Percentiles rank a stretch among this genome's conserved stretches.
These are phyloP conservation scores for Oreochromis mossambicus DNA, from an alignment of 2,797 vertebrate genomes.

Conservation along the genomic window DNA sequence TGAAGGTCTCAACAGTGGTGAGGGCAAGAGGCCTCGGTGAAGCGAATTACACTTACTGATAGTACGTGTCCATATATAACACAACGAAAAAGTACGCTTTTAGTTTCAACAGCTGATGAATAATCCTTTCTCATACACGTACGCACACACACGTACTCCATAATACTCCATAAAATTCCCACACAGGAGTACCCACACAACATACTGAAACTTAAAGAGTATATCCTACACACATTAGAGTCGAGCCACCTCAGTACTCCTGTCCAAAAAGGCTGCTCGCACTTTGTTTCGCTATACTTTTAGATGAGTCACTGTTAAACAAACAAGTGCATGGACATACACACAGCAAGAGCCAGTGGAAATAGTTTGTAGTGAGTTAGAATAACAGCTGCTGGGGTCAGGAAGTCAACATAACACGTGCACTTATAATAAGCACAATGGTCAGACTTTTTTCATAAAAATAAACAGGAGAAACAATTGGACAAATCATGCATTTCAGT, in stretches of 20 bases:
- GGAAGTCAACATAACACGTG: background rate
- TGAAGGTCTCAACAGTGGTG: background rate
- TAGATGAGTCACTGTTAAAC: conserved; percentile 29
- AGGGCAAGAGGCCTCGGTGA: conserved; percentile 6
- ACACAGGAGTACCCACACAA: conserved; percentile 33
- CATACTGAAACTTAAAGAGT: conserved; percentile 17
- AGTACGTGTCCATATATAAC: background rate
- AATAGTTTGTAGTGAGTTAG: conserved; percentile 29
- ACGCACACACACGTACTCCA: background rate
- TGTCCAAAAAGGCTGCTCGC: background rate
- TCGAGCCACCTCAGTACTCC: background rate
- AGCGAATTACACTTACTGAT: conserved; percentile 19
- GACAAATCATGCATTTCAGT: background rate
- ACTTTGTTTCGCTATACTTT: conserved; percentile 13
- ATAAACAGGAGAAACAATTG: background rate
- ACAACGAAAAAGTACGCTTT: background rate
- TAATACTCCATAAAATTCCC: conserved; percentile 8
- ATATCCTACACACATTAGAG: conserved; percentile 11
- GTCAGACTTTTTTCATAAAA: background rate
- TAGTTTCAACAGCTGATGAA: conserved; percentile 32
- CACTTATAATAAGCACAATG: background rate
- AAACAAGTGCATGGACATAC: conserved; percentile 11
- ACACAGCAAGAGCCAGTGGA: conserved; percentile 10
- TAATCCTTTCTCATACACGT: background rate
- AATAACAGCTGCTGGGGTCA: background rate